Evolutionary conservation across 2,113 vertebrate species (phyloP).

Genomic region (Falco punctatus): DNA sequence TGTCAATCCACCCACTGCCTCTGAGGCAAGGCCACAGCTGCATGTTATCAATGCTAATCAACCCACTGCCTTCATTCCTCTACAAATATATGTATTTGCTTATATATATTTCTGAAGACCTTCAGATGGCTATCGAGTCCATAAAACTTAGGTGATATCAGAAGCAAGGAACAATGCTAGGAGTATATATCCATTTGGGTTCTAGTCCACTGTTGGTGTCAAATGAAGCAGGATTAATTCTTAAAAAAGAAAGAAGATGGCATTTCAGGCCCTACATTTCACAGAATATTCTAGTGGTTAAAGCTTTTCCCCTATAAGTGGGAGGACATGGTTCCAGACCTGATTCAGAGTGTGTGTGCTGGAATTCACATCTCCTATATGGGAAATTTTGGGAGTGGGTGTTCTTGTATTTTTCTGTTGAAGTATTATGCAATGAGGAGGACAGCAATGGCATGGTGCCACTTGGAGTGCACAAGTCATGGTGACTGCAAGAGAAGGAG

Average conservation of each 20-base stretch:
- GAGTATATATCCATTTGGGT: neutral
- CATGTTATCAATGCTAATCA: no score
- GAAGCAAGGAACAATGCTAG: neutral
- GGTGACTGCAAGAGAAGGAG: neutral
- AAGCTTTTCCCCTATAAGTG: neutral
- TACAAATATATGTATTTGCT: neutral
- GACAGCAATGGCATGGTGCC: neutral
- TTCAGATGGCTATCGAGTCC: neutral
- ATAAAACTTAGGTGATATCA: neutral
- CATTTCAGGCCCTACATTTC: neutral
- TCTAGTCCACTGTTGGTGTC: neutral
- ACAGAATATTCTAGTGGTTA: neutral
- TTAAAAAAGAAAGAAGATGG: neutral
- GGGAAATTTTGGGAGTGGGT: neutral
- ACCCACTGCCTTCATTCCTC: no score
- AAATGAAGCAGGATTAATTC: neutral
- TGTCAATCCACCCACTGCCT: no score
- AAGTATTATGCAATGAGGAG: neutral
- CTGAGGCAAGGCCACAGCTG: no score
- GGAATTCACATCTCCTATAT: neutral
- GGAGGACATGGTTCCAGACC: neutral
- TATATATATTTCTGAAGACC: neutral
- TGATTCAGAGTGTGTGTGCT: neutral
- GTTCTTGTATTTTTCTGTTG: neutral
- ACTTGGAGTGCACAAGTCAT: neutral